Conservation (phyloP, 2,797 vertebrate species). For the Dendrocincla tyrannina region DNA sequence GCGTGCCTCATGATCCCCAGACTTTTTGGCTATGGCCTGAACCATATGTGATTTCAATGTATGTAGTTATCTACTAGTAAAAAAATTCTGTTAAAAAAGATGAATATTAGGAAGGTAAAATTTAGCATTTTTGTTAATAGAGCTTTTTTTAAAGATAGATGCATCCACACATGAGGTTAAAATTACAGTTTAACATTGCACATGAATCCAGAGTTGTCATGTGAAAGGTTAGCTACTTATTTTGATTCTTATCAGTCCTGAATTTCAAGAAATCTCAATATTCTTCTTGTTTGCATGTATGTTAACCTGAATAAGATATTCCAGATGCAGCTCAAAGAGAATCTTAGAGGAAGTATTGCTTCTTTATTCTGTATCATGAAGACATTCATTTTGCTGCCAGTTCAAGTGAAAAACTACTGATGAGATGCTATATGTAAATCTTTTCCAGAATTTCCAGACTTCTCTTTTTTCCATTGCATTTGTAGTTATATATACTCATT, state of each 20-base stretch:
- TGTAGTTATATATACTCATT: neutral
- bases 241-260: neutral
- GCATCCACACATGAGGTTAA: neutral
- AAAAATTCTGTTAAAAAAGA: neutral
- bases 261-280: neutral
- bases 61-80: neutral
- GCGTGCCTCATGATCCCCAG: neutral
- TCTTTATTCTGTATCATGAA: neutral
- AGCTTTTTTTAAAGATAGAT: neutral
- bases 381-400: neutral
- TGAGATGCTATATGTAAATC: neutral
- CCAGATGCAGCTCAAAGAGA: neutral
- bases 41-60: neutral
- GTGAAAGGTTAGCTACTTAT: neutral
- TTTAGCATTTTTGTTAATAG: neutral
- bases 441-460: slow-evolving; percentile 11
- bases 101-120: neutral
- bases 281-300: neutral
- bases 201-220: neutral
- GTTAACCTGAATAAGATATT: neutral
- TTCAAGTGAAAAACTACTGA: neutral
- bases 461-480: neutral
- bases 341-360: neutral
- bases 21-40: neutral
- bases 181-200: neutral